Evolutionary conservation across 2,888 invertebrate species (phyloP).

Genomic region (Siphonodentalium dalli): DNA sequence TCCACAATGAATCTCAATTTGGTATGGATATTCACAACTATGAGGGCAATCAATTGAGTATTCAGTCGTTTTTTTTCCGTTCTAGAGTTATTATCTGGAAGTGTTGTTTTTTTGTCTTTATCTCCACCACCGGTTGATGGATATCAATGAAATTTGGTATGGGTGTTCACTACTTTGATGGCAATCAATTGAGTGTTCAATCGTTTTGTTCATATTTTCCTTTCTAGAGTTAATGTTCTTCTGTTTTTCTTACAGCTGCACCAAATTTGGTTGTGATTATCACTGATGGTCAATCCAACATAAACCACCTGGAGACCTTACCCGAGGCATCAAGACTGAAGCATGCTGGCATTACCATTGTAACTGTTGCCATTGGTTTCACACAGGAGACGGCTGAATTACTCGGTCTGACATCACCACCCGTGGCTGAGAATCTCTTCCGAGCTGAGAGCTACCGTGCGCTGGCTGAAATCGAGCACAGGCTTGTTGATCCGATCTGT

Average conservation of each 20-base stretch:
- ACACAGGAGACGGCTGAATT: conserved; percentile 43
- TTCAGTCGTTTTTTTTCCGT: too few species aligned
- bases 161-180: too few species aligned
- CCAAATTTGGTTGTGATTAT: conserved; percentile 51
- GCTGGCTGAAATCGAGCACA: conserved; percentile 39
- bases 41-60: too few species aligned
- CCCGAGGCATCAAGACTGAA: conserved; percentile 51
- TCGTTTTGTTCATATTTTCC: too few species aligned
- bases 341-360: conserved; percentile 41
- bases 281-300: conserved; percentile 58
- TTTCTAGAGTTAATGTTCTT: too few species aligned
- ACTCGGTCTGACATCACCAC: conserved; percentile 50
- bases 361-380: conserved; percentile 53
- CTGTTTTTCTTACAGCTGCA: conserved; percentile 40
- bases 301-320: conserved; percentile 49
- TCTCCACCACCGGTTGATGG: too few species aligned
- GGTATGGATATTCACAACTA: too few species aligned
- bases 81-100: too few species aligned
- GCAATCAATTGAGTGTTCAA: too few species aligned
- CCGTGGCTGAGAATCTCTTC: conserved; percentile 48
- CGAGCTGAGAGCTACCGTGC: conserved; percentile 50
- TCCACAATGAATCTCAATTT: too few species aligned
- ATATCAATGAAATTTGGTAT: too few species aligned
- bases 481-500: conserved; percentile 51
- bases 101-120: too few species aligned